Base-by-base conservation (phyloP, 2,113 vertebrate species). In the Amblyopsis rosae region DNA sequence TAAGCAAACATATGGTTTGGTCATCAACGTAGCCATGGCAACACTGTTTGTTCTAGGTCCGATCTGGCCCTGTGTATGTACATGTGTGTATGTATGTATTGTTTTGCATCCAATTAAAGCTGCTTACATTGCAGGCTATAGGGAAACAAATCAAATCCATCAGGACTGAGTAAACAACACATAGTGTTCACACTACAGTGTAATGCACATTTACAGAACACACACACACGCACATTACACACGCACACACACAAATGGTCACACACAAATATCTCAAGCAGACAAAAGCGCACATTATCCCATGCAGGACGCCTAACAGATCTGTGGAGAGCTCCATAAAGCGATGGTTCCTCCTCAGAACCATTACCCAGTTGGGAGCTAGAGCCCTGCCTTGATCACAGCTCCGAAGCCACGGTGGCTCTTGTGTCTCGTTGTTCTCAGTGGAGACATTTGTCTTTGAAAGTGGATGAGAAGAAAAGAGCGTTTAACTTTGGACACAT, bases 61-160 rank as follows among this genome's bases (percentile, higher is more conserved):
- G 62, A 12, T 17, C 9, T 12, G 17, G n/a, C 59, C 17, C 47
- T 53, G 57, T 75, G 69, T 65, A 35, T 62, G 53, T 46, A 41
- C 16, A 13, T 54, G 50, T 55, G 62, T 54, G 35, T 59, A 45
- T 13, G 41, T 62, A 65, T 61, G 62, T 59, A 77, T 45, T 33
- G 3, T 59, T 84, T 77, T 75, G 58, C 73, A 65, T 67, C 50
- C 72, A 51, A 76, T 46, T 10, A 48, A 55, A 51, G 66, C 58
- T 62, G 41, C 57, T 62, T 49, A 50, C 58, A 64, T 65, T 61
- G n/a, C 0, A 53, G 77, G 69, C 64, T 4, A 5, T 13, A 10
- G 26, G 66, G 76, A 75, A 66, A 60, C 54, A 79, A 76, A 73
- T 63, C 62, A 78, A 75, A 69, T 53, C 32, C 69, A 65, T 65